Conservation (phyloP, 1,140 invertebrate genomes). For the Oscheius sp. region DNA sequence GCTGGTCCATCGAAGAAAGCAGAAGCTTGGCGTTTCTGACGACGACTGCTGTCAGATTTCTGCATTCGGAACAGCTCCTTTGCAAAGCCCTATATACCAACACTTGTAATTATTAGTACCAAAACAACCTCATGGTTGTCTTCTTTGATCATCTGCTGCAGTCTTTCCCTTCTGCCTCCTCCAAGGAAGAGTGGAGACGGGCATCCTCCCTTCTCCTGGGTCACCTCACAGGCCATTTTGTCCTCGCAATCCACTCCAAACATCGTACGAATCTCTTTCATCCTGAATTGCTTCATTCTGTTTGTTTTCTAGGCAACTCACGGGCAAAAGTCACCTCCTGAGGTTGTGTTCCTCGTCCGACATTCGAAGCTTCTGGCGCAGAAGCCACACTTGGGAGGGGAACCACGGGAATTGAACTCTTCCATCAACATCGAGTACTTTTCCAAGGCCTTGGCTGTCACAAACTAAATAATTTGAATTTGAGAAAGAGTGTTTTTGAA, state of each 20-base stretch:
- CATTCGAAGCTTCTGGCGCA: conserved; percentile 30
- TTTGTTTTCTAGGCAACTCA: conserved; percentile 7
- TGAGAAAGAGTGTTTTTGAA: background rate
- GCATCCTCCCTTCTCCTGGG: conserved; percentile 28
- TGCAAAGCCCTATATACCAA: background rate
- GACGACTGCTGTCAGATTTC: background rate
- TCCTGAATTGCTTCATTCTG: conserved; percentile 7
- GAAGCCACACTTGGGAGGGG: conserved; percentile 26
- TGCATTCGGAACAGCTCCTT: conserved; percentile 4
- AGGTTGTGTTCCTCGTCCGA: conserved; percentile 23
- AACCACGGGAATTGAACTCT: conserved; percentile 33
- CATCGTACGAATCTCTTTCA: conserved; percentile 24
- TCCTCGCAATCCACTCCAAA: conserved; percentile 23
- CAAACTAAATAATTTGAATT: conserved; percentile 26
- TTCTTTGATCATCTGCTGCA: conserved; percentile 10
- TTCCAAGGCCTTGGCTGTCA: conserved; percentile 23
- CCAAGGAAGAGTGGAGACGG: conserved; percentile 30
- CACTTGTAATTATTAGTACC: background rate
- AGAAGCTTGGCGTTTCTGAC: conserved; percentile 11
- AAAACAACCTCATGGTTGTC: conserved; percentile 20
- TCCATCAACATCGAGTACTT: conserved; percentile 28
- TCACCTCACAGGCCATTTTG: conserved; percentile 20
- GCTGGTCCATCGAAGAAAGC: background rate
- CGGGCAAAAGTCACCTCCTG: conserved; percentile 14
- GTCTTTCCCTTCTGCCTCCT: conserved; percentile 14